These are phyloP conservation scores for Planiliza haematocheilus DNA, from an alignment of 2,113 vertebrate genomes.

Conservation along the genomic window DNA sequence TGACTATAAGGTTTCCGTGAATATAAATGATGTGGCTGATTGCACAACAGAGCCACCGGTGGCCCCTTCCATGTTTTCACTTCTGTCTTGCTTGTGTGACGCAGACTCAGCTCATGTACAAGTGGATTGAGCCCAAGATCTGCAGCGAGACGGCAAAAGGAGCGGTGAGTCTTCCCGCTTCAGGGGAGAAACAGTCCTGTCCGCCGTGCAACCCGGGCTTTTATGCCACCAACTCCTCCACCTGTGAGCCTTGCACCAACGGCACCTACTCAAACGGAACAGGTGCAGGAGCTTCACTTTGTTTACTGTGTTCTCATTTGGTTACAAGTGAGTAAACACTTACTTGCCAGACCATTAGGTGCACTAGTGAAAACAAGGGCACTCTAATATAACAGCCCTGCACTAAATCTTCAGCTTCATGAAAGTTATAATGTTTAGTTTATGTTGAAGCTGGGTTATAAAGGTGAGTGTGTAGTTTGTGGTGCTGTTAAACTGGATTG, in stretches of 20 bases:
- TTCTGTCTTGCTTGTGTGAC: conserved; percentile 17
- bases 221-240: conserved; percentile 84
- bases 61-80: conserved; percentile 30
- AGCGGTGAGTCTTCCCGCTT: conserved; percentile 85
- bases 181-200: conserved; percentile 86
- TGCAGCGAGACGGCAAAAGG: conserved; percentile 85
- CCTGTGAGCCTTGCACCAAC: conserved; percentile 88
- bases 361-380: too few relatives aligned
- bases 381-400: too few relatives aligned
- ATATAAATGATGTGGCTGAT: conserved; percentile 19
- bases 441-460: too few relatives aligned
- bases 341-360: too few relatives aligned
- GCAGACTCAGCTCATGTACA: conserved; percentile 96
- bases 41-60: neutral
- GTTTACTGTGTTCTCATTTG: neutral
- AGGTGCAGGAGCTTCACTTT: conserved; percentile 75
- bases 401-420: too few relatives aligned
- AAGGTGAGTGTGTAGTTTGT: too few relatives aligned
- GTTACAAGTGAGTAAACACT: too few relatives aligned
- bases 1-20: conserved; percentile 39
- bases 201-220: conserved; percentile 97
- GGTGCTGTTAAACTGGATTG: too few relatives aligned
- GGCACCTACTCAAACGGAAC: conserved; percentile 92
- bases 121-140: conserved; percentile 95
- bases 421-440: too few relatives aligned